phyloP scores from a whole-genome alignment of 1,140 invertebrate genomes.

The Patella vulgata region DNA sequence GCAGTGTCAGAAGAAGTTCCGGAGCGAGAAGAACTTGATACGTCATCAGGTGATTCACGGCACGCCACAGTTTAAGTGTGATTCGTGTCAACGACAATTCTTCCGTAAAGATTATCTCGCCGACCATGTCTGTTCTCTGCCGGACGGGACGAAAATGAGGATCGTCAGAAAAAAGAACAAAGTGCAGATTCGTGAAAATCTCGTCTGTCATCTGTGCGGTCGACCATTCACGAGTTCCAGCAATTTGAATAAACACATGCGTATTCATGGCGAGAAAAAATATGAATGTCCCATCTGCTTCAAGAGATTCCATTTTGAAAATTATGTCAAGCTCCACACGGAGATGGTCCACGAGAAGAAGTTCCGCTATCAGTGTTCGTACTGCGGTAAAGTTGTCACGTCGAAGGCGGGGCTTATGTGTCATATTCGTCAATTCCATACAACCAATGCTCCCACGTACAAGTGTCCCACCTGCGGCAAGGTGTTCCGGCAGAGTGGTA shows the following conservation, averaged over 20 bases:
- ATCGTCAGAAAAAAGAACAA: slow-evolving; percentile 39
- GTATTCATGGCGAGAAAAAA: slow-evolving; percentile 66
- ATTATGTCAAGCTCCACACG: slow-evolving; percentile 67
- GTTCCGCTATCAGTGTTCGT: slow-evolving; percentile 62
- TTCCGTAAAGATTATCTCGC: slow-evolving; percentile 42
- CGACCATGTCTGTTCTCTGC: slow-evolving; percentile 43
- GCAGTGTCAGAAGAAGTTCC: slow-evolving; percentile 49
- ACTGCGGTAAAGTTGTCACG: slow-evolving; percentile 68
- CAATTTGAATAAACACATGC: slow-evolving; percentile 65
- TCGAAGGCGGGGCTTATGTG: slow-evolving; percentile 69
- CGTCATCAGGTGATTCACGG: slow-evolving; percentile 44
- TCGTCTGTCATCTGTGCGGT: slow-evolving; percentile 58
- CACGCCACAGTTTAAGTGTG: slow-evolving; percentile 43
- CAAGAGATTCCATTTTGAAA: slow-evolving; percentile 68
- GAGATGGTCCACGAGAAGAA: slow-evolving; percentile 65
- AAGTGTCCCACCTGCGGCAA: slow-evolving; percentile 69
- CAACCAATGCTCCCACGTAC: slow-evolving; percentile 58
- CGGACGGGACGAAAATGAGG: slow-evolving; percentile 39
- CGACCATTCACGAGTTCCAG: slow-evolving; percentile 56
- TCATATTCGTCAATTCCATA: slow-evolving; percentile 64
- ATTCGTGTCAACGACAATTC: slow-evolving; percentile 47
- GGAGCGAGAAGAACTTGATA: slow-evolving; percentile 36
- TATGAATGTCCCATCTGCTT: slow-evolving; percentile 67
- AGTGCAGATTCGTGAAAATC: slow-evolving; percentile 41
- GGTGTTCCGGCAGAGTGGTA: slow-evolving; percentile 68